Base-by-base conservation (phyloP, 1,140 invertebrate genomes). In the Cotesia glomerata region DNA sequence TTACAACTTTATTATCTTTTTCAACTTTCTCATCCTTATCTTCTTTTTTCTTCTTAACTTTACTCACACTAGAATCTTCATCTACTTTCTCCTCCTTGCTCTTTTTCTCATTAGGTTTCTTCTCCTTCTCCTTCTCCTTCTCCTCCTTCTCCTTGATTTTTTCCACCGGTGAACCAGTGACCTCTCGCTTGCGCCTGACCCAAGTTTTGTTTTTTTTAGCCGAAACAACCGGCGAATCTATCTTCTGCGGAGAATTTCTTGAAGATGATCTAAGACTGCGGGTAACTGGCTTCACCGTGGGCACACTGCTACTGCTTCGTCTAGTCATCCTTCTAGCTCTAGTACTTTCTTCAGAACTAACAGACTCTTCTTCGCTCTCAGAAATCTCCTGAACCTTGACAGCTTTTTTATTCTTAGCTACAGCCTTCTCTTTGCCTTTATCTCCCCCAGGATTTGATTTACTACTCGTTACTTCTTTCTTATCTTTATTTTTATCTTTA, bases 361-460 rank as follows among this genome's bases (percentile, higher is more conserved):
- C 80, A 0, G 82, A 83, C 39, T 85, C 82, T 3, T 86, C 84
- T 0, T 87, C 85, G 9, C 79, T 86, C 13, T 86, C 84, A n/a
- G 81, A 82, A 68, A 85, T 86, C 61, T 74, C 84, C 34, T 81
- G 80, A 4, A 82, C 63, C 49, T 79, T 82, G 7, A 83, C 63
- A 13, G 79, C 49, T 59, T 82, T 77, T 74, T 85, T 87, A 16
- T 77, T 82, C 63, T 85, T 86, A 2, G 82, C 13, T 61, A 8
- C 59, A 32, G 68, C 78, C 76, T 56, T 74, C 34, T 73, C 78
- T 75, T 74, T 75, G 70, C 8, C 34, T 65, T 69, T 78, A 67
- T 45, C 32, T 26, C 64, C 68, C 1, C 16, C 16, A 45, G n/a
- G 77, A 62, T 71, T 71, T 49, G 13, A 35, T 72, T 73, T 75